phyloP scores from a whole-genome alignment of 2,113 vertebrate genomes.

The Mirza zaza region DNA sequence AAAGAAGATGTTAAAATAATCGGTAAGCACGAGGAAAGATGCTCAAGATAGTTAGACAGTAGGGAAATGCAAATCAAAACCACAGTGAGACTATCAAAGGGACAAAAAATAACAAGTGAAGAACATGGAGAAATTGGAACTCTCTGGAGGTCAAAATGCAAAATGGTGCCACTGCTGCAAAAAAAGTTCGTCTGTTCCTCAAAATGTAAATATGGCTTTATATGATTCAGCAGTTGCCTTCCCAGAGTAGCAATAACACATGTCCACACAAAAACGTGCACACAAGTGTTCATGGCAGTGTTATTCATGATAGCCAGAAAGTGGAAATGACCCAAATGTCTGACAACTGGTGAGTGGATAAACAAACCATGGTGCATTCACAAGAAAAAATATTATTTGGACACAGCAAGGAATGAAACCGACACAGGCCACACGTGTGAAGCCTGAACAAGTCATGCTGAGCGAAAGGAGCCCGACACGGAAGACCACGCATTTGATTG shows the following conservation, averaged over 20 bases:
- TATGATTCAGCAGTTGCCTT: rapidly evolving
- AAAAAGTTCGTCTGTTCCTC: not conserved
- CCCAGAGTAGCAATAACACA: not conserved
- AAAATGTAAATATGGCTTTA: not conserved
- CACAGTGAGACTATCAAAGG: not conserved
- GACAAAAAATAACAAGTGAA: no score
- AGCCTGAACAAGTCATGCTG: rapidly evolving
- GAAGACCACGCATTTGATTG: no score
- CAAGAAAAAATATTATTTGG: rapidly evolving
- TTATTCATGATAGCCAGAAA: rapidly evolving
- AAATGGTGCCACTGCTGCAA: rapidly evolving
- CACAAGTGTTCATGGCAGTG: rapidly evolving
- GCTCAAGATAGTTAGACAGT: rapidly evolving
- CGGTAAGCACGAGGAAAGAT: not conserved
- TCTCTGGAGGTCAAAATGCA: rapidly evolving
- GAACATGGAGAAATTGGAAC: rapidly evolving
- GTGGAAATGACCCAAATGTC: rapidly evolving
- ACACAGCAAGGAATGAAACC: rapidly evolving
- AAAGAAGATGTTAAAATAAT: not conserved
- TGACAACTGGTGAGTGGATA: not conserved
- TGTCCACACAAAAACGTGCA: no score
- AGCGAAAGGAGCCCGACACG: not conserved
- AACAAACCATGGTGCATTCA: rapidly evolving
- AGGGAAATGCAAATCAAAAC: not conserved
- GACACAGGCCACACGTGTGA: rapidly evolving